Evolutionary conservation across 2,888 invertebrate genomes (phyloP).

Genomic region (Netelia melanura): DNA sequence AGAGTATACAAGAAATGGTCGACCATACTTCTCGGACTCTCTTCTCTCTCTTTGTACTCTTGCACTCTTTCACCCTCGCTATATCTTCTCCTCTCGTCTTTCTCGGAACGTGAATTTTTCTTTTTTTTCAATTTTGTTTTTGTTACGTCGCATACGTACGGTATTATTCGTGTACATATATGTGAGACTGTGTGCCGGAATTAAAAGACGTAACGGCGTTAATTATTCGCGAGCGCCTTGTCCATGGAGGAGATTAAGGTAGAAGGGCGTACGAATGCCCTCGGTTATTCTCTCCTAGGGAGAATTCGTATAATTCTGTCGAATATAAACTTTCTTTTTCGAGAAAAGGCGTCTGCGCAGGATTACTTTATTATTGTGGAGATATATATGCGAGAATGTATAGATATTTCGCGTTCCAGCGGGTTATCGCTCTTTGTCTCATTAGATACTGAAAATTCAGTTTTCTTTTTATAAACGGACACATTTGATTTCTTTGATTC

Average conservation of each 20-base stretch:
- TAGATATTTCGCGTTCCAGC: background rate
- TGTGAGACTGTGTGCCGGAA: conserved; percentile 5
- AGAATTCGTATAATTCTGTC: conserved; percentile 28
- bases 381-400: conserved; percentile 1
- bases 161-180: conserved; percentile 38
- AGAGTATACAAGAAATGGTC: conserved; percentile 46
- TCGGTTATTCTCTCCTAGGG: background rate
- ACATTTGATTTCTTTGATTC: too few species aligned
- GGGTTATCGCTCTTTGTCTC: too few species aligned
- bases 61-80: background rate
- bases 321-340: conserved; percentile 1
- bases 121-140: conserved; percentile 15
- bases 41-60: conserved; percentile 1
- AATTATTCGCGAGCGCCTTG: conserved; percentile 38
- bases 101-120: conserved; percentile 11
- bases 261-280: conserved; percentile 19
- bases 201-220: conserved; percentile 39
- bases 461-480: too few species aligned
- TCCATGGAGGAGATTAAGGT: background rate
- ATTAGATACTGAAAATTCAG: too few species aligned
- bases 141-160: background rate
- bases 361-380: background rate
- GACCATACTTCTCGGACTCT: conserved; percentile 5
- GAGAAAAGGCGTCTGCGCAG: background rate
- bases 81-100: conserved; percentile 15